phyloP scores from a whole-genome alignment of 2,797 vertebrate genomes.

The Lithobates pipiens region DNA sequence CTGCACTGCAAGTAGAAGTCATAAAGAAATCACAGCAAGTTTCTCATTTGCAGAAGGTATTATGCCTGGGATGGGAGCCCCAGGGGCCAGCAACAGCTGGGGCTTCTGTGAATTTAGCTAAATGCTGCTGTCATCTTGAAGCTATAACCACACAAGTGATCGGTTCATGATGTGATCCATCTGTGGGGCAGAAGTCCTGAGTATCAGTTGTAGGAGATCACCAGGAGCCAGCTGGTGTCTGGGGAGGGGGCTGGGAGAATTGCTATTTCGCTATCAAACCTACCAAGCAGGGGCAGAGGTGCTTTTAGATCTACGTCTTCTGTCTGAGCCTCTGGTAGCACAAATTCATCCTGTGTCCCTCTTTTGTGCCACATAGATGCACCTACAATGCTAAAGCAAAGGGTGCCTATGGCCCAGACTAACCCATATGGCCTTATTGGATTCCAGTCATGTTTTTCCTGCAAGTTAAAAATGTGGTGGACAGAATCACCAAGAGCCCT shows the following conservation, averaged over 20 bases:
- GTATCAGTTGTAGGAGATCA: slow-evolving; percentile 44
- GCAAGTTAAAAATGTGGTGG: too few relatives aligned
- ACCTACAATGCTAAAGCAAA: too few relatives aligned
- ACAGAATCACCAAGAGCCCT: too few relatives aligned
- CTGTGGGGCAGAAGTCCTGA: slow-evolving; percentile 41
- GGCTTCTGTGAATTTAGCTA: slow-evolving; percentile 51
- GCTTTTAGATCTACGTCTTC: not conserved
- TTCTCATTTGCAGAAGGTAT: slow-evolving; percentile 42
- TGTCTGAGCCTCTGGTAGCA: too few relatives aligned
- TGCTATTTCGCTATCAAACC: slow-evolving; percentile 10
- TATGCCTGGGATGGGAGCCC: slow-evolving; percentile 39
- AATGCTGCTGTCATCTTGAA: slow-evolving; percentile 62
- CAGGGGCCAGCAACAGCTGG: slow-evolving; percentile 51
- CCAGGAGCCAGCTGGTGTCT: slow-evolving; percentile 56
- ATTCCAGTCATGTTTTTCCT: too few relatives aligned
- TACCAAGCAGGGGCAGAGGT: slow-evolving; percentile 3
- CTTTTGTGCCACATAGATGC: too few relatives aligned
- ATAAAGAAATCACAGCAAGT: slow-evolving; percentile 32
- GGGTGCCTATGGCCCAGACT: too few relatives aligned
- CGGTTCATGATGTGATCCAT: slow-evolving; percentile 57
- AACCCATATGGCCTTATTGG: too few relatives aligned
- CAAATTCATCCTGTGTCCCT: too few relatives aligned
- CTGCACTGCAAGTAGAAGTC: not conserved
- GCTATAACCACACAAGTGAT: slow-evolving; percentile 59
- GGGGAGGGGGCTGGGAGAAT: slow-evolving; percentile 10